Conservation (phyloP, 2,888 invertebrate genomes). For the Thereva nobilitata region DNA sequence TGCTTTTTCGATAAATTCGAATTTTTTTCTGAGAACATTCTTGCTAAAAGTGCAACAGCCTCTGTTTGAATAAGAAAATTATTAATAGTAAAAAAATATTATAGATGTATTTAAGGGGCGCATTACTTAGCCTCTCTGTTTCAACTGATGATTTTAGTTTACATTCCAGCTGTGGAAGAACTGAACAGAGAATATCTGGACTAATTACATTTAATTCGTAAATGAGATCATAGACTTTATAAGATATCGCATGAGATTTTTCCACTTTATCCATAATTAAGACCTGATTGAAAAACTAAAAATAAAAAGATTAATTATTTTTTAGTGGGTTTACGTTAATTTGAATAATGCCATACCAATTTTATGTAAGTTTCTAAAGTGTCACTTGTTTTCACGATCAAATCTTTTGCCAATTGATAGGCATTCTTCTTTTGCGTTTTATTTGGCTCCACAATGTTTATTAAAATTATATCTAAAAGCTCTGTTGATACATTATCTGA, state of each 20-base stretch:
- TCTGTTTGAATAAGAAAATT: constrained; percentile 54
- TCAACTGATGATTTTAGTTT: constrained; percentile 92
- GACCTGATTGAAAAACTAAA: constrained; percentile 93
- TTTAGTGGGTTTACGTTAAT: background rate
- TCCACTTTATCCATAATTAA: constrained; percentile 91
- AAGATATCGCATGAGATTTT: constrained; percentile 74
- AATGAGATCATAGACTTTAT: constrained; percentile 91
- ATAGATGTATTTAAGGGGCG: background rate
- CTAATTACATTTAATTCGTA: constrained; percentile 95
- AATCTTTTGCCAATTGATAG: constrained; percentile 86
- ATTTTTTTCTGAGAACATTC: constrained; percentile 96
- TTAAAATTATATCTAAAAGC: constrained; percentile 88
- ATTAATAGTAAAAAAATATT: background rate
- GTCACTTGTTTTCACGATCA: constrained; percentile 88
- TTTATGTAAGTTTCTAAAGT: constrained; percentile 94
- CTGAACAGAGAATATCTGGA: constrained; percentile 81
- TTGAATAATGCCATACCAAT: constrained; percentile 66
- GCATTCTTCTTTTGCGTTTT: constrained; percentile 89
- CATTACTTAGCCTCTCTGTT: constrained; percentile 74
- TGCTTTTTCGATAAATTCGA: constrained; percentile 87
- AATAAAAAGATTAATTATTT: constrained; percentile 40
- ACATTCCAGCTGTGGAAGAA: constrained; percentile 93
- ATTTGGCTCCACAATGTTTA: constrained; percentile 92
- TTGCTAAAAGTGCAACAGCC: constrained; percentile 85
- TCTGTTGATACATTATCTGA: constrained; percentile 94